Conservation (phyloP, 2,113 vertebrate genomes). For the Pithys albifrons region DNA sequence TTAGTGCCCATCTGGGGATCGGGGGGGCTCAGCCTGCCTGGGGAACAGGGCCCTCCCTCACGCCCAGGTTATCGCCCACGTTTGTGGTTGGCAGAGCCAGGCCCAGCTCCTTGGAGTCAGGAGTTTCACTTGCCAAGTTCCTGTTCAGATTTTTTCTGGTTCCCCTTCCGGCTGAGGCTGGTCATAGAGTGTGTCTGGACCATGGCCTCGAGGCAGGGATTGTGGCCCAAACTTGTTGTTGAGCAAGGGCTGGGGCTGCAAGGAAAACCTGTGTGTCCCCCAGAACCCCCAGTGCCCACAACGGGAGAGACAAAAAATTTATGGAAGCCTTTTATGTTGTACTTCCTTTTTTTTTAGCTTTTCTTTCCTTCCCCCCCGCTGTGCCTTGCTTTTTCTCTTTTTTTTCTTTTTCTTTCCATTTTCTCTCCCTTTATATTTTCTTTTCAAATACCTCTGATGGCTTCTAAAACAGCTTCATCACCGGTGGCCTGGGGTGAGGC, state of each 20-base stretch:
- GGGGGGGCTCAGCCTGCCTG: background rate
- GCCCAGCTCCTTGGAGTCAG: background rate
- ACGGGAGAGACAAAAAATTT: accelerated
- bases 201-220: accelerated
- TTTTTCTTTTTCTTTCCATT: background rate
- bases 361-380: accelerated
- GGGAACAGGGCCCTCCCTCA: background rate
- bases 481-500: background rate
- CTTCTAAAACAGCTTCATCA: background rate
- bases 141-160: background rate
- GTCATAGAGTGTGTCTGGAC: accelerated
- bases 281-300: accelerated
- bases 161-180: background rate
- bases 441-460: background rate
- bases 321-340: background rate
- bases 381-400: accelerated
- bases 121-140: background rate
- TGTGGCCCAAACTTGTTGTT: background rate
- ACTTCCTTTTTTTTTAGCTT: accelerated
- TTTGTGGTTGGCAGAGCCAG: background rate
- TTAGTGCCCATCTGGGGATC: background rate
- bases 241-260: background rate
- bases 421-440: background rate
- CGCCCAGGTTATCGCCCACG: accelerated
- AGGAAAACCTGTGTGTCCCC: accelerated